phyloP scores from a whole-genome alignment of 1,140 invertebrate species.

The Phocides pigmalion region DNA sequence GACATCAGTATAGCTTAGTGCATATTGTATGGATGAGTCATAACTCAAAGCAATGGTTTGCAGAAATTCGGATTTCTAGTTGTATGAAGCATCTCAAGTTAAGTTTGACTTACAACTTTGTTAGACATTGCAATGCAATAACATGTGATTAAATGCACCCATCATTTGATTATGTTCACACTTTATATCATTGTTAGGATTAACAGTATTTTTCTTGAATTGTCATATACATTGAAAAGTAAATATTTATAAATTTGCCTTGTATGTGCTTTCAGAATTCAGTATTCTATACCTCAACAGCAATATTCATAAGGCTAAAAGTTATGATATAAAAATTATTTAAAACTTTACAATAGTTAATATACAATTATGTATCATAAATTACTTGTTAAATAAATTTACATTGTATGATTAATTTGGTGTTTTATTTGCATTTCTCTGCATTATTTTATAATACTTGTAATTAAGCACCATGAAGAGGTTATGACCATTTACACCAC shows the following conservation, averaged over 20 bases:
- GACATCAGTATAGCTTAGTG: not conserved
- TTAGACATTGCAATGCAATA: too few relatives aligned
- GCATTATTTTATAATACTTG: not conserved
- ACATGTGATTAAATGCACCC: too few relatives aligned
- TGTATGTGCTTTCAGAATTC: not conserved
- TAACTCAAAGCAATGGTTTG: too few relatives aligned
- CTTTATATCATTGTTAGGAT: not conserved
- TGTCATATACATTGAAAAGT: conserved; percentile 11
- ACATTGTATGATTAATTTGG: conserved; percentile 1
- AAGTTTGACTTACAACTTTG: too few relatives aligned
- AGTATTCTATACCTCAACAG: conserved; percentile 20
- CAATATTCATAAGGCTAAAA: conserved; percentile 6
- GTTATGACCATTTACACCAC: too few relatives aligned
- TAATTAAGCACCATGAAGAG: too few relatives aligned
- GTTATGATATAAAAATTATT: conserved; percentile 24
- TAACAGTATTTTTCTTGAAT: conserved; percentile 20
- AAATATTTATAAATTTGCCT: conserved; percentile 9
- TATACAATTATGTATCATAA: conserved; percentile 17
- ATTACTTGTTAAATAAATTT: conserved; percentile 29
- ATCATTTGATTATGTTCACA: too few relatives aligned
- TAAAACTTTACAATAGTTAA: conserved; percentile 29
- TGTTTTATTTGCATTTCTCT: conserved; percentile 13
- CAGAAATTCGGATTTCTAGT: not conserved
- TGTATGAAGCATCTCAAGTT: not conserved
- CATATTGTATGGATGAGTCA: too few relatives aligned